Conservation (phyloP, 2,113 vertebrate genomes). For the Pristiophorus japonicus region DNA sequence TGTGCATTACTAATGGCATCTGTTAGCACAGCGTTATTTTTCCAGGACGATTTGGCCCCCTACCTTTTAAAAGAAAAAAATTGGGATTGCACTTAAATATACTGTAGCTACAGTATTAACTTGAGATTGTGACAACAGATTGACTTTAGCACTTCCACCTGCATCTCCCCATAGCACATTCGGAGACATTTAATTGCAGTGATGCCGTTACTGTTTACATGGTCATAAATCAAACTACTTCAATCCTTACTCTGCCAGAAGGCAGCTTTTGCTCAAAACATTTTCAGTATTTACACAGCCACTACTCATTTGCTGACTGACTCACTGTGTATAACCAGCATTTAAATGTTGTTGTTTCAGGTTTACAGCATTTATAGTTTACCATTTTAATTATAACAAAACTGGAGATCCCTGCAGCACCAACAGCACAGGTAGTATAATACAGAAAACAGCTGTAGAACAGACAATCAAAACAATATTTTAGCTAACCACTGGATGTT, state of each 20-base stretch:
- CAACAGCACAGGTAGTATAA: background rate
- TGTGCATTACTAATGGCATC: background rate
- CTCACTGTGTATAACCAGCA: background rate
- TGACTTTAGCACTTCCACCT: background rate
- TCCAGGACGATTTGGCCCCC: background rate
- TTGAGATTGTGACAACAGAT: background rate
- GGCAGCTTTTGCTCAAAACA: background rate
- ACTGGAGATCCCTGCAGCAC: background rate
- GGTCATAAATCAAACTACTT: slow-evolving; percentile 13
- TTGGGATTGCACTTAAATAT: background rate
- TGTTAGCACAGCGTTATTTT: background rate
- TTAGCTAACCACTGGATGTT: background rate
- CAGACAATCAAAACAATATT: background rate
- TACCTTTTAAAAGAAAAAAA: background rate
- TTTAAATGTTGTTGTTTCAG: background rate
- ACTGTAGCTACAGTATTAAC: background rate
- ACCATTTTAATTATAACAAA: background rate
- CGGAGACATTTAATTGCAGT: background rate
- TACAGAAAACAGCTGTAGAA: background rate
- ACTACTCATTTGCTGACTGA: background rate
- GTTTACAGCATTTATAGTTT: background rate
- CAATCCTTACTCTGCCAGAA: background rate
- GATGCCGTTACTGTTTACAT: background rate
- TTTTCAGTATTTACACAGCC: background rate
- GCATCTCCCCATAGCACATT: background rate